These are phyloP conservation scores for Iguana delicatissima DNA, from an alignment of 2,797 vertebrate genomes.

Conservation along the genomic window DNA sequence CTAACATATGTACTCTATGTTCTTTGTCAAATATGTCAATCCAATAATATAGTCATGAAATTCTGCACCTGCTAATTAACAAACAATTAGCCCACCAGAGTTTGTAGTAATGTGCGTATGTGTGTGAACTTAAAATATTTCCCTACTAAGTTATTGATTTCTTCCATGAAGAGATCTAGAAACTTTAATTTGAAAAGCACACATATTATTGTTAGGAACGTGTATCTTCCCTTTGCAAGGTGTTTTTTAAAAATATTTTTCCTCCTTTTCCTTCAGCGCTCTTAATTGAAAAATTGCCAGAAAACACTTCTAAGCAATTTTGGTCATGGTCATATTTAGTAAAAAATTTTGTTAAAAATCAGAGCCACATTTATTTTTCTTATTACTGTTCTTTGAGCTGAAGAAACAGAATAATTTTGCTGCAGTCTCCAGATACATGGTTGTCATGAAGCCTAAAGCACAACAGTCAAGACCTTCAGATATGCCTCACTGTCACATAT, in stretches of 20 bases:
- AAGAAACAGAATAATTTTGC: conserved; percentile 76
- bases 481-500: conserved; percentile 72
- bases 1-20: conserved; percentile 63
- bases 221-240: conserved; percentile 74
- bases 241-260: conserved; percentile 70
- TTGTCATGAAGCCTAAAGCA: conserved; percentile 80
- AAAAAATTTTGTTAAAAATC: conserved; percentile 65
- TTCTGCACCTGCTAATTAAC: conserved; percentile 83
- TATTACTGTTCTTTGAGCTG: conserved; percentile 78
- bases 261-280: conserved; percentile 63
- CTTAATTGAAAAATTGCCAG: conserved; percentile 72
- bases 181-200: conserved; percentile 58
- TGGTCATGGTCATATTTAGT: conserved; percentile 78
- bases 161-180: conserved; percentile 62
- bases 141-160: conserved; percentile 60
- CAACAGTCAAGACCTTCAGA: conserved; percentile 78
- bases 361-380: conserved; percentile 77
- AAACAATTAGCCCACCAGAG: conserved; percentile 65
- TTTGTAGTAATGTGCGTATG: conserved; percentile 52
- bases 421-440: conserved; percentile 75
- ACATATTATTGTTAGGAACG: conserved; percentile 64
- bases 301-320: conserved; percentile 83
- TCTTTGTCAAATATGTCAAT: conserved; percentile 76
- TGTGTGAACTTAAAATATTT: conserved; percentile 22
- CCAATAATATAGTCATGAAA: conserved; percentile 82